These are phyloP conservation scores for Euwallacea similis DNA, from an alignment of 1,140 invertebrate species.

Conservation along the genomic window DNA sequence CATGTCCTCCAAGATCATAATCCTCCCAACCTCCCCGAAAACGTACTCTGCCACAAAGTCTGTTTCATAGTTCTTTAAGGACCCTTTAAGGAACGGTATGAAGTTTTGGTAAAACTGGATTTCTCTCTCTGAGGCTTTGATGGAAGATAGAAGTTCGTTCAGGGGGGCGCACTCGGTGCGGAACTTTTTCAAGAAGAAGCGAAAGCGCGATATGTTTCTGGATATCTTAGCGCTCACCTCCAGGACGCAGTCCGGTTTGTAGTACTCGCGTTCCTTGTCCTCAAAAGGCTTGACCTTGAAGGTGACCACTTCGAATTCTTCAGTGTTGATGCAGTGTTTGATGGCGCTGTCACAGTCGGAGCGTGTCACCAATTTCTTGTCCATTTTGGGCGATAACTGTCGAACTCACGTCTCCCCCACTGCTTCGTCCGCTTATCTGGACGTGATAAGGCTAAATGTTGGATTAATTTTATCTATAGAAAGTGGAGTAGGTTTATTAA, in stretches of 20 bases:
- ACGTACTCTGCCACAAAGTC: conserved; percentile 25
- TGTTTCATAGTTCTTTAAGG: not conserved
- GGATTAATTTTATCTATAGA: not conserved
- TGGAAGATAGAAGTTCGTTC: not conserved
- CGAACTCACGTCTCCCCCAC: too few relatives aligned
- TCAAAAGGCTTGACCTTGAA: conserved; percentile 29
- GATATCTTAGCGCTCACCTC: conserved; percentile 30
- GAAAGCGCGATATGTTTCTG: conserved; percentile 20
- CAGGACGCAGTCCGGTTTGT: conserved; percentile 16
- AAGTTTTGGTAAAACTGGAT: conserved; percentile 14
- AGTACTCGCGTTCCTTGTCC: conserved; percentile 30
- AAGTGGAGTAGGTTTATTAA: not conserved
- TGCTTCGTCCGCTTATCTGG: not conserved
- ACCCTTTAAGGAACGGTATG: conserved; percentile 1
- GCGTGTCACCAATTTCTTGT: conserved; percentile 9
- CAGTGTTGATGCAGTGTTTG: conserved; percentile 14
- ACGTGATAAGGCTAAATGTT: not conserved
- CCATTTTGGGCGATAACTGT: conserved; percentile 8
- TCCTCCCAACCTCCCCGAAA: not conserved
- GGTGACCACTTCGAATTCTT: conserved; percentile 24
- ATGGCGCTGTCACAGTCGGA: conserved; percentile 17
- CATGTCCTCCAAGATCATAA: conserved; percentile 32
- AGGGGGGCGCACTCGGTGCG: not conserved
- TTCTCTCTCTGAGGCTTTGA: conserved; percentile 12
- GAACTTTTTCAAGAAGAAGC: conserved; percentile 28